Evolutionary conservation across 2,113 vertebrate species (phyloP).

Genomic region (Hyla sarda): DNA sequence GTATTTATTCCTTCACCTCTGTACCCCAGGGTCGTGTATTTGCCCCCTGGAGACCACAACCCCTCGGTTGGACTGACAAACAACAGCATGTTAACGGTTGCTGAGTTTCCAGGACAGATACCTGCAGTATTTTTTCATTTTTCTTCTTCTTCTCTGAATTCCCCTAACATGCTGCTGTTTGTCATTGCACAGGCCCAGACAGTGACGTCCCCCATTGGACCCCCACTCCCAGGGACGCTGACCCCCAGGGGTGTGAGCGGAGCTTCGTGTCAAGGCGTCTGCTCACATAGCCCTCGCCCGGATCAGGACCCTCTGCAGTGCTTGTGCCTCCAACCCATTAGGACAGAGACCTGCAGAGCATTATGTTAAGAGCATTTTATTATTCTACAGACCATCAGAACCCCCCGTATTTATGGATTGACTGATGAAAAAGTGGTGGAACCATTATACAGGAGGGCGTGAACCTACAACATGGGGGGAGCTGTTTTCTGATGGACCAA

Average conservation of each 20-base stretch:
- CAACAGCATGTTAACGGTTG: constrained; percentile 49
- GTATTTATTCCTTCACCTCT: neutral
- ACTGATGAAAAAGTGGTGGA: neutral
- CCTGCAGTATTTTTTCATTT: neutral
- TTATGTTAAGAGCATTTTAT: constrained; percentile 20
- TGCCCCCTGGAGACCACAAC: neutral
- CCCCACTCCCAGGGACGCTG: constrained; percentile 39
- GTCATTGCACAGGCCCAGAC: constrained; percentile 58
- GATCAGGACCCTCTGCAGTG: constrained; percentile 36
- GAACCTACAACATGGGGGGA: neutral
- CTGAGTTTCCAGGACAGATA: neutral
- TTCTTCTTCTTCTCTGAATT: constrained; percentile 18
- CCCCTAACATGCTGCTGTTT: constrained; percentile 59
- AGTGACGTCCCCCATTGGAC: constrained; percentile 42
- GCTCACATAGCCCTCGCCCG: constrained; percentile 40
- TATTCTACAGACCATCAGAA: neutral
- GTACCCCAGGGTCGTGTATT: neutral
- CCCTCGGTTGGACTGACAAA: constrained; percentile 21
- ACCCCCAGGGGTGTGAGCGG: constrained; percentile 51
- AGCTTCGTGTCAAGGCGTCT: constrained; percentile 56
- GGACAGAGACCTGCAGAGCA: neutral
- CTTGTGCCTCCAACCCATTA: constrained; percentile 21
- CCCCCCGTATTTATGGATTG: neutral
- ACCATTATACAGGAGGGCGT: no score
- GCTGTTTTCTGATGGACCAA: neutral